phyloP scores from a whole-genome alignment of 2,797 vertebrate genomes.

The Peromyscus aztecus region DNA sequence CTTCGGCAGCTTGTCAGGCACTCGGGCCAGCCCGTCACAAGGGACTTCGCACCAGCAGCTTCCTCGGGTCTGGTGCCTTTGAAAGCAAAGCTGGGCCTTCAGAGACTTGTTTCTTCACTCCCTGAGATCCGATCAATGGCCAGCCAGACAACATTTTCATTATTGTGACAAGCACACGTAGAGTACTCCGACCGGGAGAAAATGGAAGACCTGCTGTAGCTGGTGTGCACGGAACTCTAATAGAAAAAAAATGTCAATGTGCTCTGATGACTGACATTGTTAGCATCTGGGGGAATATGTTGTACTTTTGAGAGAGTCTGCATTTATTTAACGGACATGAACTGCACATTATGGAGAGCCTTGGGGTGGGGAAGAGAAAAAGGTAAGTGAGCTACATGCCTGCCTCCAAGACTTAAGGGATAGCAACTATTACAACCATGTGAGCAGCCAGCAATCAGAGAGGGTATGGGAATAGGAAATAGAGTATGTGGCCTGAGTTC shows the following conservation, averaged over 20 bases:
- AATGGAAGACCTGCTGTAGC: background rate
- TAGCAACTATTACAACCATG: background rate
- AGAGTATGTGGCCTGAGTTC: too few species aligned
- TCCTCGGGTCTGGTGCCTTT: background rate
- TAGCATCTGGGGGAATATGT: background rate
- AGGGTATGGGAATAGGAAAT: background rate
- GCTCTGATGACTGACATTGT: background rate
- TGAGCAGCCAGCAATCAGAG: background rate
- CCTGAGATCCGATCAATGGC: conserved; percentile 46
- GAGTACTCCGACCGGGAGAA: background rate
- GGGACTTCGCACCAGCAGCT: background rate
- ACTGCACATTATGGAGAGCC: background rate
- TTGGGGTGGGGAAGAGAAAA: background rate
- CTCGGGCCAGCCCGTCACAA: background rate
- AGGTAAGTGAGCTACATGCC: background rate
- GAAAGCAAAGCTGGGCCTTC: conserved; percentile 25
- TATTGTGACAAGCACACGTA: background rate
- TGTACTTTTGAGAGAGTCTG: background rate
- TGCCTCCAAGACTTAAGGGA: background rate
- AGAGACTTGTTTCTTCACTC: conserved; percentile 61
- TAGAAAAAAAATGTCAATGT: background rate
- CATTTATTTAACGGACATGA: background rate
- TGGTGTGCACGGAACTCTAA: background rate
- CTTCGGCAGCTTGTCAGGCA: conserved; percentile 85
- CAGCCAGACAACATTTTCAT: conserved; percentile 57